phyloP scores from a whole-genome alignment of 35 echinoderm and acorn worm species.

The Lytechinus variegatus region DNA sequence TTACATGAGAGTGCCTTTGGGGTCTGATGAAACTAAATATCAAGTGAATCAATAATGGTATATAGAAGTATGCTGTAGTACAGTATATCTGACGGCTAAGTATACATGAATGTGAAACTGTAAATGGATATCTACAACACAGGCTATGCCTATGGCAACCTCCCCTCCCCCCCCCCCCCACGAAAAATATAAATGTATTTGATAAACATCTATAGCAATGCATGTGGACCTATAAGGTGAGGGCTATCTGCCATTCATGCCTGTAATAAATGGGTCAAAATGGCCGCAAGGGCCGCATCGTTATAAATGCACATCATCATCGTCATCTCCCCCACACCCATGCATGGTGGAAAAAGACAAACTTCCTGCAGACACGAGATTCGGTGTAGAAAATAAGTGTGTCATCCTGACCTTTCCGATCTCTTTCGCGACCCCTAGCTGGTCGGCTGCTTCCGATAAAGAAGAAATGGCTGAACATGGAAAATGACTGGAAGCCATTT shows the following conservation, averaged over 20 bases:
- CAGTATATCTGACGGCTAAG: background rate
- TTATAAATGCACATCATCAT: background rate
- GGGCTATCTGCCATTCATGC: background rate
- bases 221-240: background rate
- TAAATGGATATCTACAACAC: background rate
- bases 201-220: background rate
- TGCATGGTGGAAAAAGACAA: background rate
- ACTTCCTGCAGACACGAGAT: background rate
- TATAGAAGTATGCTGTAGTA: too few relatives aligned
- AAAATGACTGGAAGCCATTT: background rate
- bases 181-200: background rate
- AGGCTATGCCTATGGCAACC: background rate
- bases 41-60: background rate
- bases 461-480: background rate
- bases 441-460: background rate
- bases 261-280: constrained; percentile 14
- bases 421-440: background rate
- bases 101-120: background rate
- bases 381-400: background rate
- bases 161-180: background rate
- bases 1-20: too few relatives aligned
- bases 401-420: background rate
- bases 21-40: background rate
- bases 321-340: background rate
- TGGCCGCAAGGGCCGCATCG: background rate